Evolutionary conservation across 2,797 vertebrate species (phyloP), one percentile per base, ranked within the genome.

Genomic region (Tarsius wallacei): DNA sequence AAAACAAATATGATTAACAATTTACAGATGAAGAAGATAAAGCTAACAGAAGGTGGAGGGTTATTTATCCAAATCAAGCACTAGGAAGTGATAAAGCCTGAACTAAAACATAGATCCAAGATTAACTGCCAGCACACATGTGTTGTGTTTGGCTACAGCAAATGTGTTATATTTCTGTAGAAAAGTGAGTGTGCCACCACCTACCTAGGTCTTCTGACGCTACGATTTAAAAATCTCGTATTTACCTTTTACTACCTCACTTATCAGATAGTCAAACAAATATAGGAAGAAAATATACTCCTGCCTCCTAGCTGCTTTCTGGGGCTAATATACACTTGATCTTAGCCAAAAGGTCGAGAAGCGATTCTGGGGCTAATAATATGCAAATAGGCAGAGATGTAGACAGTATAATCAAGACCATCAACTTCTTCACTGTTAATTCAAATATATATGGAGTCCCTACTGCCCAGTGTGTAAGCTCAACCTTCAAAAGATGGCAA

Each of bases 1-100:
- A 86, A 95, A 87, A 85, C n/a, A 59, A 93, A 9, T 21, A 68
- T 76, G 53, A 71, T 68, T 55, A 86, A 74, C 19, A 95, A 70
- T 86, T 93, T 87, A 90, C 51, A 94, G 51, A 74, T 55, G 91
- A 93, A 87, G 21, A 68, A 93, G 90, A 91, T 15, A 14, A 94
- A 87, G 28, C 31, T 87, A 87, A 24, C 31, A 57, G 5, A 92
- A 42, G 15, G 24, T 57, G 21, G 16, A n/a, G 42, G 42, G 42
- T 87, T 78, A 85, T 85, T 95, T 90, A 47, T 73, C 64, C 14
- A 93, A 89, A 83, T 87, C 53, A 83, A 90, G 42, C 21, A 53
- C 51, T 61, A 47, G 7, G 51, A 74, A 89, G 33, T 64, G 83
- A 77, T 47, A 95, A 89, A 93, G 33, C 33, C 74, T 88, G 57